Conservation (phyloP, 2,797 vertebrate species). For the Ctenochaetus hawaiiensis region DNA sequence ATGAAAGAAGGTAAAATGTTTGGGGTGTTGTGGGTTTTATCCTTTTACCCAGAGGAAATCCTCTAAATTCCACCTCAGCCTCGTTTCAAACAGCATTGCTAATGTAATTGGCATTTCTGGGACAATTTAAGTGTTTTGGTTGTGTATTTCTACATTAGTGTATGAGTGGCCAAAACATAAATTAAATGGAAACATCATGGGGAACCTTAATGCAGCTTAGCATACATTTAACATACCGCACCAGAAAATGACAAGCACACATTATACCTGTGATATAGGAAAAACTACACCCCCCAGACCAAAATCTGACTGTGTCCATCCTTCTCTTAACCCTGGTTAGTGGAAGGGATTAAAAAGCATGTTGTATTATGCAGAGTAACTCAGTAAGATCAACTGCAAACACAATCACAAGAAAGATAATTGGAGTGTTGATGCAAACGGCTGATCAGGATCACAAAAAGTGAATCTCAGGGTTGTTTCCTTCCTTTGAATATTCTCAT, state of each 20-base stretch:
- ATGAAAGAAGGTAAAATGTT: constrained; percentile 58
- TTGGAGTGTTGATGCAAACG: not conserved
- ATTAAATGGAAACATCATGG: not conserved
- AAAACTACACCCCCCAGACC: too few species aligned
- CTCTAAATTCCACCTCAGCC: constrained; percentile 33
- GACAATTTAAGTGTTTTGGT: constrained; percentile 16
- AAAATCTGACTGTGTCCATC: not conserved
- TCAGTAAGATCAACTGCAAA: not conserved
- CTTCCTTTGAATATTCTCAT: too few species aligned
- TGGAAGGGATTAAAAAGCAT: not conserved
- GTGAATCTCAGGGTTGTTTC: too few species aligned
- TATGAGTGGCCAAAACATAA: constrained; percentile 16
- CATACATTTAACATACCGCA: not conserved
- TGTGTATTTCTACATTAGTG: not conserved
- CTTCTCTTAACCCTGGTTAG: not conserved
- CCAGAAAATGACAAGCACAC: not conserved
- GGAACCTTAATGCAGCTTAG: not conserved
- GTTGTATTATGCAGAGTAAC: not conserved
- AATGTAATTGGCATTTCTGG: constrained; percentile 47
- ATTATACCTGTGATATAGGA: not conserved
- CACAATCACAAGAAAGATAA: not conserved
- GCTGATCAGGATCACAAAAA: not conserved
- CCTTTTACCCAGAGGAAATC: constrained; percentile 53
- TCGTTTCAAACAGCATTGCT: constrained; percentile 42
- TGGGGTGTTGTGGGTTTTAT: constrained; percentile 38